These are phyloP conservation scores for Craniophora ligustri DNA, from an alignment of 2,888 invertebrate genomes.

Conservation along the genomic window DNA sequence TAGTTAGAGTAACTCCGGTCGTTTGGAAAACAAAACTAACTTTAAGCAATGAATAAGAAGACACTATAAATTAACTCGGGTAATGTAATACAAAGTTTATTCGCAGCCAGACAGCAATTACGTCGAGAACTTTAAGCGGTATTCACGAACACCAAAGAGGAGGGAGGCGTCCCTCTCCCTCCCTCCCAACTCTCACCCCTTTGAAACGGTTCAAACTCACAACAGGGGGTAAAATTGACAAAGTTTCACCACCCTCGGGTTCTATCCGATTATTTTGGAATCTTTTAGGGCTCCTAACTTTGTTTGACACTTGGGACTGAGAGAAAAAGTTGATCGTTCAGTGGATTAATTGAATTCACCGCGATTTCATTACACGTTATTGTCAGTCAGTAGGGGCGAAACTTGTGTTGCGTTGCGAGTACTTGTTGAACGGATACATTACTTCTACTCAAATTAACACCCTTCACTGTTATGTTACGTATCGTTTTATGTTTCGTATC, in stretches of 20 bases:
- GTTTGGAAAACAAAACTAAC: slow-evolving; percentile 77
- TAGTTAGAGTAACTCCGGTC: slow-evolving; percentile 68
- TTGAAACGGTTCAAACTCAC: slow-evolving; percentile 74
- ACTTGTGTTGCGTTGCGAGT: slow-evolving; percentile 43
- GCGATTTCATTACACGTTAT: slow-evolving; percentile 56
- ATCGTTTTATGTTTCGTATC: slow-evolving; percentile 33
- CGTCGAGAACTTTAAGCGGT: slow-evolving; percentile 83
- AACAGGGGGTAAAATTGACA: slow-evolving; percentile 75
- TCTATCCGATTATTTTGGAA: slow-evolving; percentile 79
- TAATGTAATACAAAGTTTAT: slow-evolving; percentile 87
- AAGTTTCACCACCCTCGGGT: slow-evolving; percentile 73
- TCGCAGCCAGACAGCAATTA: slow-evolving; percentile 87
- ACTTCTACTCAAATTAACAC: slow-evolving; percentile 45
- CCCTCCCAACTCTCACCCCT: slow-evolving; percentile 68
- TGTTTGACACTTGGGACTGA: slow-evolving; percentile 66
- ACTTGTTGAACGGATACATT: slow-evolving; percentile 48
- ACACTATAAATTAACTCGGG: slow-evolving; percentile 85
- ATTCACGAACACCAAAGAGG: slow-evolving; percentile 83
- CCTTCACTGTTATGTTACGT: slow-evolving; percentile 44
- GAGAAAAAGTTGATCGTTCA: slow-evolving; percentile 60
- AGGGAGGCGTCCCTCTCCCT: slow-evolving; percentile 58
- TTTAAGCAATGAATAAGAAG: slow-evolving; percentile 83
- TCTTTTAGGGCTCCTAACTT: slow-evolving; percentile 74
- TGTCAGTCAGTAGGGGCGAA: slow-evolving; percentile 46
- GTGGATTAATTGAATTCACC: slow-evolving; percentile 60